Evolutionary conservation across 1,140 invertebrate genomes (phyloP), one percentile per base, ranked within the genome.

Genomic region (Anoplophora glabripennis): DNA sequence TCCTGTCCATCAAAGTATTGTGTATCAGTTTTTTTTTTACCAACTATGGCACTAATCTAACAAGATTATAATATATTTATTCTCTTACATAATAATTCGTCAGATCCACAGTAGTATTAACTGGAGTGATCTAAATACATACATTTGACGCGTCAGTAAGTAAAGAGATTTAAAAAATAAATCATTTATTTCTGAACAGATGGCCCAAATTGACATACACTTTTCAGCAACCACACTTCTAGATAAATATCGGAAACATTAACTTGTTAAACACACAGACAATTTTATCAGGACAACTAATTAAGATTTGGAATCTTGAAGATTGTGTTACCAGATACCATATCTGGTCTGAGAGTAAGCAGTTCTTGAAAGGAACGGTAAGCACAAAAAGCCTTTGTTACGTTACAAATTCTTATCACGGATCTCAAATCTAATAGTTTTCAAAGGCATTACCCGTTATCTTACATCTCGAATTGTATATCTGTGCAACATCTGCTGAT

Each of bases 401-500:
- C 28, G 35, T 48, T 53, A 60, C 57, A 67, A 59, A 55, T 46
- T 59, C 40, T 66, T 66, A 68, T 68, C 66, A 51, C 15, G 14
- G 7, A n/a, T 52, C 53, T 58, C 15, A 52, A 45, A 67, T 67
- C 66, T 42, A 36, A 33, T 44, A 21, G 42, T 11, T 53, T 55
- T 56, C 42, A 66, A 67, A 62, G 51, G 48, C 48, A 35, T 66
- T 54, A 48, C 28, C 28, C 38, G 11, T 49, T 52, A 66, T 65
- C 63, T 57, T 12, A 14, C 37, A 64, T 65, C 65, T 59, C 15
- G 44, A 45, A 44, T 59, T 52, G 45, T 65, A 57, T 66, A 69
- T 69, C 67, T 21, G 41, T 12, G 12, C 56, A 62, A 62, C 69
- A 71, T 71, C 69, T 71, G 69, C 65, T 62, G 61, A 67, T 67